A percentile compares a stretch with the other conserved stretches of the same genome.
Conservation (phyloP, 2,797 vertebrate genomes). For the Hipposideros larvatus region DNA sequence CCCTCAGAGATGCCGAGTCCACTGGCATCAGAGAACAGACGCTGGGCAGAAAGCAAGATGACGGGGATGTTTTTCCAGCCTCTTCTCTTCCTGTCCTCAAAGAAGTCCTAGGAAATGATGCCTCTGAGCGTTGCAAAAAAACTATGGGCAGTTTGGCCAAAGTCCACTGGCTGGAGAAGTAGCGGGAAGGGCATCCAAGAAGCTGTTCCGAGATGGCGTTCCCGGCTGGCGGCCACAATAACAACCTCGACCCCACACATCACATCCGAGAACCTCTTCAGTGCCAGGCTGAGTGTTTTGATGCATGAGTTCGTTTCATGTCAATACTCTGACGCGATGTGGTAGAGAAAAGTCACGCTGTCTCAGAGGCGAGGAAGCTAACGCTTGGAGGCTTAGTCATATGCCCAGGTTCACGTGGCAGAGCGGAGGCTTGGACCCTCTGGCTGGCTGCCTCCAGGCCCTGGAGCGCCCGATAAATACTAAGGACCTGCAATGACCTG, state of each 20-base stretch:
- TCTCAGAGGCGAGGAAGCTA: not conserved
- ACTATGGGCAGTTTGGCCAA: rapidly evolving
- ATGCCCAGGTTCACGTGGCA: not conserved
- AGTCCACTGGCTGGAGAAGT: not conserved
- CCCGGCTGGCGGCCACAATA: rapidly evolving
- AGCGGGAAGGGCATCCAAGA: not conserved
- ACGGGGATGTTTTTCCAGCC: rapidly evolving
- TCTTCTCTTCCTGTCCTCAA: not conserved
- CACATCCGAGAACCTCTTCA: rapidly evolving
- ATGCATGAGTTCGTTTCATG: not conserved
- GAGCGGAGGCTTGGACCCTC: not conserved
- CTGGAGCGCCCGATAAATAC: not conserved
- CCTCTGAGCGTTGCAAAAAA: no score
- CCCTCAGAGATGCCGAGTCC: not conserved
- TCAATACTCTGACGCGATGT: rapidly evolving
- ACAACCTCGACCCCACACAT: rapidly evolving
- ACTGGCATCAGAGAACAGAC: rapidly evolving
- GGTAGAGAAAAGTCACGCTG: not conserved
- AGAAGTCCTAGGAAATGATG: not conserved
- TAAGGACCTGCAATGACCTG: not conserved
- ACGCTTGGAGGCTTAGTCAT: not conserved
- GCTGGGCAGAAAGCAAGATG: rapidly evolving
- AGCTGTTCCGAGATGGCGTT: rapidly evolving
- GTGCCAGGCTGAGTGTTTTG: not conserved
- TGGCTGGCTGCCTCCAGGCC: not conserved